phyloP scores from a whole-genome alignment of 2,113 vertebrate genomes.

The Origma solitaria region DNA sequence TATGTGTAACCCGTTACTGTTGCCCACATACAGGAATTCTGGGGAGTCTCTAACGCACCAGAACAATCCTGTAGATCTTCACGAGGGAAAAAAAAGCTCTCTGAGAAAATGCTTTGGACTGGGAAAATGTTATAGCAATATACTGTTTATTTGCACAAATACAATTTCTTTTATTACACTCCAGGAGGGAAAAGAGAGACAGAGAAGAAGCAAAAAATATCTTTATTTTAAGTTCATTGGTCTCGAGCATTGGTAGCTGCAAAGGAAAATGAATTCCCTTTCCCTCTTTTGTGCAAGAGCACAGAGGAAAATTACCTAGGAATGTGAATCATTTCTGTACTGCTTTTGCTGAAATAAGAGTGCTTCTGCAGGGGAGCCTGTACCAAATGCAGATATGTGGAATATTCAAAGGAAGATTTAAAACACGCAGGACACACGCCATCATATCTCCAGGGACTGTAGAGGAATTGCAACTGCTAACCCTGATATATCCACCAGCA shows the following conservation, averaged over 20 bases:
- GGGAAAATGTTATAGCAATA: constrained; percentile 7
- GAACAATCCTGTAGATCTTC: background rate
- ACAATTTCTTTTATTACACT: constrained; percentile 41
- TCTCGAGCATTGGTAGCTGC: constrained; percentile 34
- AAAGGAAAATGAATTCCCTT: constrained; percentile 40
- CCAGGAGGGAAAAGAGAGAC: constrained; percentile 1
- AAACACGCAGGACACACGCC: background rate
- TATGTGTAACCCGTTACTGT: background rate
- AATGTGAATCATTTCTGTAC: background rate
- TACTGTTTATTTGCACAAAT: constrained; percentile 61
- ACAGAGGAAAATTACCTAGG: constrained; percentile 5
- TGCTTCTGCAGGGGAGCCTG: background rate
- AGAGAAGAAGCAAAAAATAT: background rate
- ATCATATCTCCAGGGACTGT: background rate
- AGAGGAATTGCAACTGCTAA: background rate
- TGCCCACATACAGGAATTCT: background rate
- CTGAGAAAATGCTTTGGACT: constrained; percentile 8
- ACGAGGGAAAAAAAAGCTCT: background rate
- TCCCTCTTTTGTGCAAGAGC: background rate
- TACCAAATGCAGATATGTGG: background rate
- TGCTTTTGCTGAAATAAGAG: background rate
- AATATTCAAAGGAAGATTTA: background rate
- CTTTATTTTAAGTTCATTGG: constrained; percentile 49
- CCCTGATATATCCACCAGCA: background rate
- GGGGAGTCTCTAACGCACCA: background rate